phyloP scores from a whole-genome alignment of 2,888 invertebrate genomes.

The Cybosia mesomella region DNA sequence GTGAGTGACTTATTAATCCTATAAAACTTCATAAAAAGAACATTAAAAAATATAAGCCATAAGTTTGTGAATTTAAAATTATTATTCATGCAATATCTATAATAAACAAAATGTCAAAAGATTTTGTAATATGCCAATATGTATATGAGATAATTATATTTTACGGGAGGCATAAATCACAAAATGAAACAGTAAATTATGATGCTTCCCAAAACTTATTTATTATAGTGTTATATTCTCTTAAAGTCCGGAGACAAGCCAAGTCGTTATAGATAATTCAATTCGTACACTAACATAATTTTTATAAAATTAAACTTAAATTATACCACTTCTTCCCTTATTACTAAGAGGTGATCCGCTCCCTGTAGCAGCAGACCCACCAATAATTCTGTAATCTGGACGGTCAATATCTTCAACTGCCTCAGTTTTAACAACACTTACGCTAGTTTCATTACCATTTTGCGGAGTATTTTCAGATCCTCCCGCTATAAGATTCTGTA shows the following conservation, averaged over 20 bases:
- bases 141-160: neutral
- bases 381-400: conserved; percentile 71
- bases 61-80: too few relatives aligned
- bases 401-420: conserved; percentile 36
- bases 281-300: neutral
- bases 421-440: neutral
- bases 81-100: too few relatives aligned
- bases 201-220: conserved; percentile 50
- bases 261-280: conserved; percentile 31
- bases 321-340: conserved; percentile 66
- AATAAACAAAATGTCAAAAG: too few relatives aligned
- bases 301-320: neutral
- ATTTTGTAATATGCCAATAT: too few relatives aligned
- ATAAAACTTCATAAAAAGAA: too few relatives aligned
- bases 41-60: too few relatives aligned
- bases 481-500: neutral
- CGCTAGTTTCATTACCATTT: neutral
- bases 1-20: too few relatives aligned
- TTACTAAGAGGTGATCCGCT: conserved; percentile 72
- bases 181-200: conserved; percentile 28
- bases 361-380: conserved; percentile 72
- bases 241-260: conserved; percentile 40
- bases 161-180: neutral
- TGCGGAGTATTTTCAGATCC: too few relatives aligned
- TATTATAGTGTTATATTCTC: conserved; percentile 31